phyloP scores from a whole-genome alignment of 2,113 vertebrate species.

The Orycteropus afer region DNA sequence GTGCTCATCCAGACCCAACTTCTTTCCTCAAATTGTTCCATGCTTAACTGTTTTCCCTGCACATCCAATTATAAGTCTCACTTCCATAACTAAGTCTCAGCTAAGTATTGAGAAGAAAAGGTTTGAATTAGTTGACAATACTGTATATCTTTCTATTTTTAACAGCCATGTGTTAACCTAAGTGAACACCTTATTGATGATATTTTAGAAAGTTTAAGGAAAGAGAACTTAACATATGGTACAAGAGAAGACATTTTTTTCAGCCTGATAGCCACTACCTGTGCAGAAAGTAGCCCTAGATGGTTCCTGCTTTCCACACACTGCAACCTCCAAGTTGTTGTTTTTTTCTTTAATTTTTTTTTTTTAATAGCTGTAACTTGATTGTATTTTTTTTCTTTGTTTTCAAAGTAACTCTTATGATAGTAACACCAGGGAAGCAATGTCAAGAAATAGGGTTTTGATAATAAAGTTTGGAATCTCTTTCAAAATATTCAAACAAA shows the following conservation, averaged over 20 bases:
- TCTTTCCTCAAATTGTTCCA: not conserved
- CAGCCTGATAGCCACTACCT: accelerated
- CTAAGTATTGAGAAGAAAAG: not conserved
- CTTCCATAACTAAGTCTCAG: not conserved
- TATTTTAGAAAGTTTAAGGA: not conserved
- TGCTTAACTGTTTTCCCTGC: not conserved
- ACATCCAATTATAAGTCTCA: not conserved
- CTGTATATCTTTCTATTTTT: not conserved
- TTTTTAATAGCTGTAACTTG: not conserved
- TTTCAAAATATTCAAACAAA: slow-evolving; percentile 38
- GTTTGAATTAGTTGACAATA: not conserved
- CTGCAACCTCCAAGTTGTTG: not conserved
- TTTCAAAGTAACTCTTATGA: not conserved
- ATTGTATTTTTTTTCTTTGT: not conserved
- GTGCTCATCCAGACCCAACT: not conserved
- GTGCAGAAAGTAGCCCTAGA: not conserved
- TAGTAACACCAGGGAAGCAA: not conserved
- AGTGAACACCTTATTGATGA: not conserved
- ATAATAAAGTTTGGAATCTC: not conserved
- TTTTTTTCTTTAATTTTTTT: not conserved
- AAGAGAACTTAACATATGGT: not conserved
- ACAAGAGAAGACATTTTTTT: not conserved
- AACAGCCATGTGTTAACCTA: not conserved
- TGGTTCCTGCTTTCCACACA: not conserved
- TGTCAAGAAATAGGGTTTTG: not conserved